phyloP scores from a whole-genome alignment of 2,113 vertebrate genomes.

The Eolophus roseicapilla region DNA sequence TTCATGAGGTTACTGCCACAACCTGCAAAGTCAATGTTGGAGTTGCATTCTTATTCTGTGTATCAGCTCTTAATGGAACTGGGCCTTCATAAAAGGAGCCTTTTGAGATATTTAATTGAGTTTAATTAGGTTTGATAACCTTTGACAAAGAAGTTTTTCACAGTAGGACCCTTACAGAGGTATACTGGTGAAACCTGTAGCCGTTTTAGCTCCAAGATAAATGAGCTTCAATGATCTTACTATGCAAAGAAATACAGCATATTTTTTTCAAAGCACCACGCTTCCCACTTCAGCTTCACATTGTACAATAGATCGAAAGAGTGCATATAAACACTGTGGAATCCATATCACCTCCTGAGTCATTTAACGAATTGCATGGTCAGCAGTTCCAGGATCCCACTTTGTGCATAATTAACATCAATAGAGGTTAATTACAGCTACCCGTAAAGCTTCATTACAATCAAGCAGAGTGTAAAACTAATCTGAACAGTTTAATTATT shows the following conservation, averaged over 20 bases:
- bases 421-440: constrained; percentile 68
- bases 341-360: neutral
- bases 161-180: neutral
- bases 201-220: neutral
- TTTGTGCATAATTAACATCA: constrained; percentile 57
- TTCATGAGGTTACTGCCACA: neutral
- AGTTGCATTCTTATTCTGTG: neutral
- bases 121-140: neutral
- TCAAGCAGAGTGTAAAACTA: constrained; percentile 28
- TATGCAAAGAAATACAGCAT: neutral
- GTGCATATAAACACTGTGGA: neutral
- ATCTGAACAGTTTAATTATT: constrained; percentile 50
- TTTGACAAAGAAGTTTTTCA: neutral
- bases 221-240: neutral
- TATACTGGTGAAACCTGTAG: neutral
- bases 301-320: neutral
- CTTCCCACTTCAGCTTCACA: neutral
- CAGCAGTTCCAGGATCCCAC: constrained; percentile 43
- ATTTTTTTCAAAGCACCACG: neutral
- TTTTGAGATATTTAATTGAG: neutral
- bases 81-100: neutral
- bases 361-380: constrained; percentile 3
- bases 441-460: constrained; percentile 40
- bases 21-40: neutral
- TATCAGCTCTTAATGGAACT: neutral